phyloP scores from a whole-genome alignment of 1,140 invertebrate species.

The Stegodyphus mimosarum region DNA sequence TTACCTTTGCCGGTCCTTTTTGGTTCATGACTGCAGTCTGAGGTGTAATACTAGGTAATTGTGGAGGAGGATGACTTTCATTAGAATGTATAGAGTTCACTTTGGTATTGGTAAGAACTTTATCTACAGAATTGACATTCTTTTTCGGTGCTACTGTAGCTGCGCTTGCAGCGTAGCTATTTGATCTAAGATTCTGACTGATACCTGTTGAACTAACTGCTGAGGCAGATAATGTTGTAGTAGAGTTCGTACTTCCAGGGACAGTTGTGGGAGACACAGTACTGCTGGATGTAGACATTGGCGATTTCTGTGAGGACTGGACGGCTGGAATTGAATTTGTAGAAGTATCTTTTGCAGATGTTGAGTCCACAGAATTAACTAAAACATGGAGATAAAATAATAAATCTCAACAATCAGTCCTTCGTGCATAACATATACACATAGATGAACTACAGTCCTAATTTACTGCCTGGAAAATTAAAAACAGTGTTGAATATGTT shows the following conservation, averaged over 20 bases:
- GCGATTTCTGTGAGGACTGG: slow-evolving; percentile 56
- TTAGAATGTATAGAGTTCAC: slow-evolving; percentile 42
- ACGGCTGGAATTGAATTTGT: slow-evolving; percentile 27
- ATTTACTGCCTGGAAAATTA: too few species aligned
- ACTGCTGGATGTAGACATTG: slow-evolving; percentile 47
- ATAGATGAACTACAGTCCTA: too few species aligned
- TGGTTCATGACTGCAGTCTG: slow-evolving; percentile 12
- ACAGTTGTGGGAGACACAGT: slow-evolving; percentile 48
- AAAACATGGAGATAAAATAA: neutral
- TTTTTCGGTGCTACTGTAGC: slow-evolving; percentile 31
- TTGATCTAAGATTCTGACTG: slow-evolving; percentile 55
- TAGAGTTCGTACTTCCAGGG: slow-evolving; percentile 62
- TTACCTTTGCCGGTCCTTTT: slow-evolving; percentile 48
- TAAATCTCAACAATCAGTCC: too few species aligned
- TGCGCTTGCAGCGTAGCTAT: slow-evolving; percentile 31
- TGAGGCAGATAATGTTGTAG: slow-evolving; percentile 56
- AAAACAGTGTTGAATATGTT: too few species aligned
- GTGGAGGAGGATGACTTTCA: slow-evolving; percentile 33
- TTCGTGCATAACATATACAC: too few species aligned
- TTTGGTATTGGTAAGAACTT: slow-evolving; percentile 23
- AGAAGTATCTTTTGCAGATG: slow-evolving; percentile 25
- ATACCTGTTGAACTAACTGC: slow-evolving; percentile 51
- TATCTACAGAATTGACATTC: slow-evolving; percentile 29
- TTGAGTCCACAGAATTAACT: slow-evolving; percentile 48
- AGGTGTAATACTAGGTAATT: slow-evolving; percentile 25